phyloP scores from a whole-genome alignment of 2,797 vertebrate genomes.

The Lepidocolaptes lacrymiger region DNA sequence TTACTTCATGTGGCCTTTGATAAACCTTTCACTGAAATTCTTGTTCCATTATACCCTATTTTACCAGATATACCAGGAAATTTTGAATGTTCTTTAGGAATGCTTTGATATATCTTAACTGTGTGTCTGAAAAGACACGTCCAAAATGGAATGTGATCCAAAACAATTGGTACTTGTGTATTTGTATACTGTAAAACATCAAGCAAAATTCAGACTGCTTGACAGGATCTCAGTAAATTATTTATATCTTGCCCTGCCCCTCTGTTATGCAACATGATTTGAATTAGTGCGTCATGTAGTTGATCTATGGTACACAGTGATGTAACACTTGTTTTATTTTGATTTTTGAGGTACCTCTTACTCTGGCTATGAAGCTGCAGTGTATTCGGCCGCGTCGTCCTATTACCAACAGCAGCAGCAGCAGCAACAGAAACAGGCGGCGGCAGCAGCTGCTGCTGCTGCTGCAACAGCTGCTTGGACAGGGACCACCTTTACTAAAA shows the following conservation, averaged over 20 bases:
- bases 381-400: constrained; percentile 96
- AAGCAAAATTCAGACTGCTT: neutral
- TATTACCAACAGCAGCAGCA: constrained; percentile 93
- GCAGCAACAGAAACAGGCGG: constrained; percentile 89
- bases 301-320: constrained; percentile 23
- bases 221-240: neutral
- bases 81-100: neutral
- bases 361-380: constrained; percentile 96
- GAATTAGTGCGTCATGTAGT: constrained; percentile 1
- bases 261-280: neutral
- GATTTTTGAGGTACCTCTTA: constrained; percentile 89
- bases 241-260: neutral
- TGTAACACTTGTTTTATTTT: constrained; percentile 67
- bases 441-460: constrained; percentile 88
- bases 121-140: neutral
- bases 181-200: neutral
- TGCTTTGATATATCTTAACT: neutral
- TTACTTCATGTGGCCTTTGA: neutral
- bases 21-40: neutral
- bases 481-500: constrained; percentile 95
- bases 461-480: constrained; percentile 90
- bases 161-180: neutral
- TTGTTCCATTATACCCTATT: neutral
- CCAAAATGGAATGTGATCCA: neutral
- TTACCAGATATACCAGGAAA: neutral